Conservation (phyloP, 2,888 invertebrate species). For the Hololepta plana region DNA sequence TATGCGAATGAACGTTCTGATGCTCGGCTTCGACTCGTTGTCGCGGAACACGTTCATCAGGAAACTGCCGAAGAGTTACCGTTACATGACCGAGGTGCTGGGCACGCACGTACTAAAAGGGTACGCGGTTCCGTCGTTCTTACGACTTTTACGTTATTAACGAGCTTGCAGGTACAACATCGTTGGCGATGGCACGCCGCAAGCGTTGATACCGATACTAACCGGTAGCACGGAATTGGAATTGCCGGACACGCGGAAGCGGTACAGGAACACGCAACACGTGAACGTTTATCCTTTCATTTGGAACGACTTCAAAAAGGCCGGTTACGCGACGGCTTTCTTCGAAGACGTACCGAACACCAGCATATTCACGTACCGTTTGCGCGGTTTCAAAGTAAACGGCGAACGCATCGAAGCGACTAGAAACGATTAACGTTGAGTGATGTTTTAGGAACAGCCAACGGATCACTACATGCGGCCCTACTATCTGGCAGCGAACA, state of each 20-base stretch:
- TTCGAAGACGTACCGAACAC: conserved; percentile 71
- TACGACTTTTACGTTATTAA: no score
- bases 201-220: conserved; percentile 71
- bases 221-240: conserved; percentile 77
- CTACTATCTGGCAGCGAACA: conserved; percentile 50
- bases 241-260: conserved; percentile 66
- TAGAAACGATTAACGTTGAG: no score
- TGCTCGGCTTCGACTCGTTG: conserved; percentile 79
- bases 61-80: conserved; percentile 57
- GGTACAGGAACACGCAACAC: conserved; percentile 38
- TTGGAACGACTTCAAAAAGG: conserved; percentile 57
- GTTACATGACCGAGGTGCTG: conserved; percentile 42
- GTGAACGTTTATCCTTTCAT: conserved; percentile 72
- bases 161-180: conserved; percentile 51
- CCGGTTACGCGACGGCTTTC: conserved; percentile 62
- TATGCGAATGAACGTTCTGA: conserved; percentile 50
- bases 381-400: conserved; percentile 57
- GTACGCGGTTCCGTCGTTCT: no score
- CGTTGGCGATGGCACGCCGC: conserved; percentile 74
- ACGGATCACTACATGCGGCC: conserved; percentile 83
- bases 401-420: no score
- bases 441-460: conserved; percentile 44
- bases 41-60: conserved; percentile 67
- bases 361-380: conserved; percentile 79
- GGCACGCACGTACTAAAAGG: conserved; percentile 49